phyloP scores from a whole-genome alignment of 2,888 invertebrate species.

The Limnephilus rhombicus region DNA sequence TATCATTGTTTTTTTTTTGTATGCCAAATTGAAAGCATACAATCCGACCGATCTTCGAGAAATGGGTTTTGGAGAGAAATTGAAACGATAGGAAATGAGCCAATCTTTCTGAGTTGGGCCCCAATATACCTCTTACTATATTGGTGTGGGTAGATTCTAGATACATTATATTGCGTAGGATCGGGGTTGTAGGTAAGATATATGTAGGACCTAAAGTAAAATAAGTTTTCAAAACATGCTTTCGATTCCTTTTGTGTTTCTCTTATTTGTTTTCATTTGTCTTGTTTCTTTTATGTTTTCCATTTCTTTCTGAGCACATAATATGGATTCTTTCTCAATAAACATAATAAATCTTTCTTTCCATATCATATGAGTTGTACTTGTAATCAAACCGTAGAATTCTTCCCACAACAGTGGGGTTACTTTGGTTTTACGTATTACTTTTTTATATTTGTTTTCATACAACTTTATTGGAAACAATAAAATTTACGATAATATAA shows the following conservation, averaged over 20 bases:
- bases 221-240: slow-evolving; percentile 27
- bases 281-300: slow-evolving; percentile 34
- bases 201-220: slow-evolving; percentile 25
- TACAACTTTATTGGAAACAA: neutral
- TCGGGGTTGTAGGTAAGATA: neutral
- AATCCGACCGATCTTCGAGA: slow-evolving; percentile 34
- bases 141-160: neutral
- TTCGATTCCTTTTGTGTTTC: slow-evolving; percentile 26
- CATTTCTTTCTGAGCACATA: neutral
- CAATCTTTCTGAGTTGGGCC: slow-evolving; percentile 31
- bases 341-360: slow-evolving; percentile 4
- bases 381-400: neutral
- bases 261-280: slow-evolving; percentile 38
- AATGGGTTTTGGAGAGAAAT: slow-evolving; percentile 30
- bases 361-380: neutral
- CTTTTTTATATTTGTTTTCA: neutral
- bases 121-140: slow-evolving; percentile 7
- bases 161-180: neutral
- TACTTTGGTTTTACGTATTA: neutral
- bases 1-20: slow-evolving; percentile 22
- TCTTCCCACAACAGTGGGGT: neutral
- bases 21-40: slow-evolving; percentile 34
- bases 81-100: slow-evolving; percentile 41
- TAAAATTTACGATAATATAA: too few relatives aligned
- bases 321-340: neutral